Conservation (phyloP, 2,797 vertebrate genomes). For the Masticophis lateralis region DNA sequence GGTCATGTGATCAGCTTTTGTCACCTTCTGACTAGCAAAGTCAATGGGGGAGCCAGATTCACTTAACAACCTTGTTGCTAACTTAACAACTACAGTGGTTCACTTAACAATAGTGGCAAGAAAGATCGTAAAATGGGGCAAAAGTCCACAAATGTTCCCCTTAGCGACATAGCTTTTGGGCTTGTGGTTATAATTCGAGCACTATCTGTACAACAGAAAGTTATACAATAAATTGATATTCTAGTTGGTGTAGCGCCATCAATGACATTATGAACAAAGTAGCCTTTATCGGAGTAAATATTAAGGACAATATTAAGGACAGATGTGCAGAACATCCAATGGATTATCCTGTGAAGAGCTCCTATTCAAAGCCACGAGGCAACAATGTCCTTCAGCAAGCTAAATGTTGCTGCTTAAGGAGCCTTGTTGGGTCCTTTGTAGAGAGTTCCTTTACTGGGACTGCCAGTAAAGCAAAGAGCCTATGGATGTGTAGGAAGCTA, state of each 20-base stretch:
- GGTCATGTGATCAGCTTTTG: neutral
- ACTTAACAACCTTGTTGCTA: neutral
- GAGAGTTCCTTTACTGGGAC: neutral
- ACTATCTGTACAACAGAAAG: neutral
- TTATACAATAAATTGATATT: constrained; percentile 14
- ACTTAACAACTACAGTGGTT: neutral
- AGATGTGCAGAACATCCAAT: neutral
- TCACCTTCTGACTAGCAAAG: neutral
- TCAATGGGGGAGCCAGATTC: neutral
- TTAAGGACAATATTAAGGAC: neutral
- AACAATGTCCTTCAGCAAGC: neutral
- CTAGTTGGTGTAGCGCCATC: neutral
- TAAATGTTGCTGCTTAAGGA: neutral
- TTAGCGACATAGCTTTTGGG: neutral
- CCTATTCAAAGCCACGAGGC: neutral
- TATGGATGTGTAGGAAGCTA: too few species aligned
- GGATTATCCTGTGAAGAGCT: neutral
- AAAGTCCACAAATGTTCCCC: neutral
- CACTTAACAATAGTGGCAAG: neutral
- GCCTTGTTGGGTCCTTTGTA: neutral
- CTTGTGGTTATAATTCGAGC: neutral
- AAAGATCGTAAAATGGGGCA: neutral
- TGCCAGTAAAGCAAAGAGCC: neutral
- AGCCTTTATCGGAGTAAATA: neutral
- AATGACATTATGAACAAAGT: neutral